Base-by-base conservation (phyloP, 2,113 vertebrate species). In the Thomomys bottae region DNA sequence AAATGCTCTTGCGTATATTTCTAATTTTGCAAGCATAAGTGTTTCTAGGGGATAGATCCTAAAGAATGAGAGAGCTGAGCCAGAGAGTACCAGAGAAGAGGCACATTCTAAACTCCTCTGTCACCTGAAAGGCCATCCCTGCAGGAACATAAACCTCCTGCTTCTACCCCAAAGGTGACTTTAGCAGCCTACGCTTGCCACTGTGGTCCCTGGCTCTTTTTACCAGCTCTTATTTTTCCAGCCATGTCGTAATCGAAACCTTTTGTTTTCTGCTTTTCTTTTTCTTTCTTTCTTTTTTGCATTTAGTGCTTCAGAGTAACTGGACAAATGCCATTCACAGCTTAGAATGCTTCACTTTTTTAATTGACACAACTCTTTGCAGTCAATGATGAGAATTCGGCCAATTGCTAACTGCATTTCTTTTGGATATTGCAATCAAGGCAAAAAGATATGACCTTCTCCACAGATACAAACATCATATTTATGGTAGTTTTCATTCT, bases 281-380 rank as follows among this genome's bases (percentile, higher is more conserved):
- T 54, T 54, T 54, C 18, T 12, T 15, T 11, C 45, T 11, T 11
- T 45, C 45, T 45, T 15, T 61, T 96, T 87, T 71, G 45, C 36
- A 40, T 81, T 89, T 71, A 81, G 30, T 81, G 38, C 66, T 78
- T 93, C 49, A 77, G 30, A 95, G 68, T n/a, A 89, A 94, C 64
- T 81, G 76, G 88, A 36, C 14, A 63, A 45, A 80, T 59, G 40
- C 68, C 36, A 10, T 2, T 83, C 6, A 5, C 70, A 72, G 54
- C 45, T 95, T 73, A 18, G 28, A 93, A 38, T 91, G 36, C 87
- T 38, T 59, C 17, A 82, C 38, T 76, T 94, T 70, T 86, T 87
- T 94, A 61, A 78, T 34, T 95, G 89, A 49, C 42, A 93, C 90
- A 81, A 72, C 36, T 36, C 92, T 95, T 36, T 82, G 30, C 89